A percentile compares a stretch with the other conserved stretches of the same genome.
phyloP scores from a whole-genome alignment of 2,113 vertebrate genomes.

The Prinia subflava region DNA sequence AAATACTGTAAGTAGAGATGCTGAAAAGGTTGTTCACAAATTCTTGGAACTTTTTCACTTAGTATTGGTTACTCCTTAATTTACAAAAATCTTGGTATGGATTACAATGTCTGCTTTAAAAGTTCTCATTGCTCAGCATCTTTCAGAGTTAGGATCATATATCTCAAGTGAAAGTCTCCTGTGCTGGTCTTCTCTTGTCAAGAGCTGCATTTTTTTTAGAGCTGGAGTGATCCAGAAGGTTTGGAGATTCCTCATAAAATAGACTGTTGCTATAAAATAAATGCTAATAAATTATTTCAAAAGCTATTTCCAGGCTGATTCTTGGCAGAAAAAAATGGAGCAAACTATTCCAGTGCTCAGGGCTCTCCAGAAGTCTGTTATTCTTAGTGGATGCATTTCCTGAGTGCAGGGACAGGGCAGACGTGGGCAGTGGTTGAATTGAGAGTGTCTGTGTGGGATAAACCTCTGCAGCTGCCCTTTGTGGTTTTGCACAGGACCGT shows the following conservation, averaged over 20 bases:
- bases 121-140: not conserved
- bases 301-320: not conserved
- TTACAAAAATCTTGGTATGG: not conserved
- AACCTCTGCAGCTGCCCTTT: not conserved
- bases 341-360: not conserved
- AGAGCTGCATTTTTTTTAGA: not conserved
- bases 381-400: not conserved
- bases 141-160: not conserved
- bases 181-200: not conserved
- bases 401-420: not conserved
- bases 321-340: not conserved
- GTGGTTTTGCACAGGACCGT: slow-evolving; percentile 78
- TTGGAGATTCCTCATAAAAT: not conserved
- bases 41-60: not conserved
- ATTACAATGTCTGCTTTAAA: not conserved
- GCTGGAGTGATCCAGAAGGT: not conserved
- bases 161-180: not conserved
- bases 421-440: not conserved
- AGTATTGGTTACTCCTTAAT: not conserved
- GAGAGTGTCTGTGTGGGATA: not conserved
- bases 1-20: slow-evolving; percentile 80
- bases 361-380: not conserved
- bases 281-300: not conserved
- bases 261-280: not conserved
- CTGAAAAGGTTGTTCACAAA: not conserved